Evolutionary conservation across 2,113 vertebrate genomes (phyloP).

Genomic region (Erythrocercus mccallii): DNA sequence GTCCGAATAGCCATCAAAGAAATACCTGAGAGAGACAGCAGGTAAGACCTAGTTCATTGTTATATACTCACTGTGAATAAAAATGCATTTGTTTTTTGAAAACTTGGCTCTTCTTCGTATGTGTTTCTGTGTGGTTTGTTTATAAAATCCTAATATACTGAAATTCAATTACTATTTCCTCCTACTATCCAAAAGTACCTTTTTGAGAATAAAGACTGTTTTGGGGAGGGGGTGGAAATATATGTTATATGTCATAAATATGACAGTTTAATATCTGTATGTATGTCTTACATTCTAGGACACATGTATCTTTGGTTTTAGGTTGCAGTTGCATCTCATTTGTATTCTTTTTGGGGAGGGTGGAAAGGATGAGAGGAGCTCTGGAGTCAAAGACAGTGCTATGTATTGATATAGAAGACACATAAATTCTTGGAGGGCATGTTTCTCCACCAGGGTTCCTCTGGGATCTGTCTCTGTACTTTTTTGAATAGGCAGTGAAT

Average conservation of each 20-base stretch:
- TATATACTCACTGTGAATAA: not conserved
- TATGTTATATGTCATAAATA: not conserved
- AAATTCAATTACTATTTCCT: not conserved
- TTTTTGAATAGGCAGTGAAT: not conserved
- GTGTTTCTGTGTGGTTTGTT: not conserved
- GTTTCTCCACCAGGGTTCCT: not conserved
- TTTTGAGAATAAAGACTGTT: not conserved
- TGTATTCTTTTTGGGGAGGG: not conserved
- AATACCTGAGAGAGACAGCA: conserved; percentile 78
- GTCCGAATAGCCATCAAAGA: conserved; percentile 85
- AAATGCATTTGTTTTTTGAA: not conserved
- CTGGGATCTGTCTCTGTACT: not conserved
- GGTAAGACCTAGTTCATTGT: conserved; percentile 58
- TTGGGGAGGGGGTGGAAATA: not conserved
- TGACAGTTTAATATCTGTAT: not conserved
- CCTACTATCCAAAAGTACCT: not conserved
- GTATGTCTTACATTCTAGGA: not conserved
- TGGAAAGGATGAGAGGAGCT: not conserved
- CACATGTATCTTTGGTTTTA: not conserved
- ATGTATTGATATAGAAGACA: not conserved
- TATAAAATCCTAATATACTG: not conserved
- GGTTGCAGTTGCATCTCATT: not conserved
- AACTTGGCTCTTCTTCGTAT: not conserved
- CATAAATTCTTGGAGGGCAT: not conserved
- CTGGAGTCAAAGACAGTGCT: not conserved